These are phyloP conservation scores for Metellina segmentata DNA, from an alignment of 2,888 invertebrate genomes.

Conservation along the genomic window DNA sequence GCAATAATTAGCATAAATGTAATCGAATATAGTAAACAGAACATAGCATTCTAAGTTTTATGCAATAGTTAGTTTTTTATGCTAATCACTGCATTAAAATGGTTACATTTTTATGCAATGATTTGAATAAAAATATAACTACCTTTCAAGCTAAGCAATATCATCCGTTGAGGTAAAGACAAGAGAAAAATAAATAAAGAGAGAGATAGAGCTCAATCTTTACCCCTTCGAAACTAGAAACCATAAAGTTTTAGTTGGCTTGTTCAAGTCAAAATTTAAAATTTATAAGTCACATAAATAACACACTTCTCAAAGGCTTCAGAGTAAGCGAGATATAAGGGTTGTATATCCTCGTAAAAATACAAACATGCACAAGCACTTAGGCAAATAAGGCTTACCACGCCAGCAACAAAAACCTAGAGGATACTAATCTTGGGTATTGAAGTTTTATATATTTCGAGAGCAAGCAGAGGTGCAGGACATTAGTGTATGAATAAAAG, in stretches of 20 bases:
- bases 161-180: no score
- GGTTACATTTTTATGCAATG: no score
- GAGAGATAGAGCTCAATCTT: no score
- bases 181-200: no score
- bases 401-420: background rate
- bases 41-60: no score
- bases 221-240: background rate
- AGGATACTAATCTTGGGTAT: background rate
- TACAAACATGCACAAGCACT: background rate
- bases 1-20: no score
- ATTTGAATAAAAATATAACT: no score
- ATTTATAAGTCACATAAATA: background rate
- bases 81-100: no score
- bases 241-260: background rate
- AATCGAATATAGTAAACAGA: no score
- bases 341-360: background rate
- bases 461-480: background rate
- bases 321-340: background rate
- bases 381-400: background rate
- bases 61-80: no score
- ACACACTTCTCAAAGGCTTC: background rate
- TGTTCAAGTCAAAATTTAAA: background rate
- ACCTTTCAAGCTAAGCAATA: no score
- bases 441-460: background rate
- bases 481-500: background rate